Evolutionary conservation across 2,113 vertebrate species (phyloP), one percentile per base, ranked within the genome.

Genomic region (Gobio gobio): DNA sequence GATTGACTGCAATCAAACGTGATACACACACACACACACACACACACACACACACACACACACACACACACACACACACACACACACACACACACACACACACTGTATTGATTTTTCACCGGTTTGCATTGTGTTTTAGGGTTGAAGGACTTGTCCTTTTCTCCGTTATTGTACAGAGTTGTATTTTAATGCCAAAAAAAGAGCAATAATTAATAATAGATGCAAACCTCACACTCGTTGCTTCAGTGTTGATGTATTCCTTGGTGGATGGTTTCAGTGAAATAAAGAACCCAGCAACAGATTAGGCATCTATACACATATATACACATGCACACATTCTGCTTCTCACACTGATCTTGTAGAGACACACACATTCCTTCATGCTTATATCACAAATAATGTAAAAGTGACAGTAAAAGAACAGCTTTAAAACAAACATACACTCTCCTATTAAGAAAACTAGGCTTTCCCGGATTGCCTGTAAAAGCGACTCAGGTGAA

Each of bases 371-470:
- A 72, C 47, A 68, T 51, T 26, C 49, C 56, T 54, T 64, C 22
- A 66, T 40, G 33, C 54, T 59, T 43, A 43, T 3, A 24, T 59
- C 18, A 77, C 73, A 76, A 20, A 76, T 4, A 76, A 76, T 14
- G 29, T 22, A 36, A 77, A 77, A 77, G 74, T 33, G 49, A 58
- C 26, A 43, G 54, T 59, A 59, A 59, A 78, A 78, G 29, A 78
- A n/a, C 16, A 24, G 22, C 45, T 66, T 45, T 40, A 26, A 64
- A 49, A 81, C 70, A 83, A 58, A 56, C 58, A 83, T 40, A 61
- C 47, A 80, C 80, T 24, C 88, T 78, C 68, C 81, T 87, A 36
- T 14, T 29, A 88, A 83, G 77, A 72, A 47, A 78, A 87, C 45
- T n/a, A 22, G 10, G 3, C 29, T 47, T 61, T 78, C 82, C 70